Conservation (phyloP, 2,797 vertebrate species). For the Ceyx erithaca region DNA sequence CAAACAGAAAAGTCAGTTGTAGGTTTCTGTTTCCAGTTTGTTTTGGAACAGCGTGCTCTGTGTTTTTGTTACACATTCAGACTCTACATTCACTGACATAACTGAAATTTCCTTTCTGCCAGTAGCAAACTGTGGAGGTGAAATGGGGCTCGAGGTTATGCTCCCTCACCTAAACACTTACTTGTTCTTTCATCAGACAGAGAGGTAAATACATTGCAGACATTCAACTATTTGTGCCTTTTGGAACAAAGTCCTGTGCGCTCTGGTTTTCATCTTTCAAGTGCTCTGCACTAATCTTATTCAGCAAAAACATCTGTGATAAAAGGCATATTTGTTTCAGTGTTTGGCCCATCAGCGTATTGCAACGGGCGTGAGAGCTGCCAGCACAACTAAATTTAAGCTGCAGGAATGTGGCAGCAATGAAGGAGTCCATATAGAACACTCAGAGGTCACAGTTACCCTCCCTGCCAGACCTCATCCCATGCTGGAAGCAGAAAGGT, state of each 20-base stretch:
- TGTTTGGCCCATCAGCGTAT: constrained; percentile 63
- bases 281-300: constrained; percentile 78
- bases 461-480: constrained; percentile 46
- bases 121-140: neutral
- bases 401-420: constrained; percentile 76
- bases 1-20: neutral
- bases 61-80: neutral
- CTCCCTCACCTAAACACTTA: constrained; percentile 10
- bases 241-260: constrained; percentile 67
- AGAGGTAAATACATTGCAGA: constrained; percentile 60
- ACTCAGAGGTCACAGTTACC: constrained; percentile 68
- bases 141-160: neutral
- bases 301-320: constrained; percentile 73
- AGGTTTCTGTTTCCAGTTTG: neutral
- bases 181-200: constrained; percentile 63
- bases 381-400: constrained; percentile 74
- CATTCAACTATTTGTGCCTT: constrained; percentile 37
- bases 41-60: neutral
- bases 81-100: neutral
- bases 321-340: constrained; percentile 76
- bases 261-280: constrained; percentile 68
- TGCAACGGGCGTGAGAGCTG: constrained; percentile 54
- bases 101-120: neutral
- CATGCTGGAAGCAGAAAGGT: constrained; percentile 50
- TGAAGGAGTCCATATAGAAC: constrained; percentile 65